Evolutionary conservation across 2,113 vertebrate species (phyloP).

Genomic region (Prietella phreatophila): DNA sequence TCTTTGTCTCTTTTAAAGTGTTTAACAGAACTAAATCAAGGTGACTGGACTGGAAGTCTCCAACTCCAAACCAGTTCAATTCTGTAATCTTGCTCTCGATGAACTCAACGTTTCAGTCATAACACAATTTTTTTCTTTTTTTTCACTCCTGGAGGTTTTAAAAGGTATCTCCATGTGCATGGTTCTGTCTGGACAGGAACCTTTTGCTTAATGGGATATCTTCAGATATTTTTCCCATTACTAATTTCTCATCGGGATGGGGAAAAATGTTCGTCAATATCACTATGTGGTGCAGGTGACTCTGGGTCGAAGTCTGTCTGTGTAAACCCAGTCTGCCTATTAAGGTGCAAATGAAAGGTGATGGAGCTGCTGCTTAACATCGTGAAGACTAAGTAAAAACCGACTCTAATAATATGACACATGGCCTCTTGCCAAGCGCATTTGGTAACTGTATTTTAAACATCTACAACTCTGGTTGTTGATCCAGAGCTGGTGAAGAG

Average conservation of each 20-base stretch:
- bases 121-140: too few relatives aligned
- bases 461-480: neutral
- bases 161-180: too few relatives aligned
- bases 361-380: conserved; percentile 50
- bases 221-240: neutral
- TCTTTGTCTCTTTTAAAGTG: neutral
- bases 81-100: neutral
- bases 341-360: conserved; percentile 49
- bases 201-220: neutral
- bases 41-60: too few relatives aligned
- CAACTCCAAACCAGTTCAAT: neutral
- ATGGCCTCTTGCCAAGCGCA: conserved; percentile 4
- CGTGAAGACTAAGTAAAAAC: conserved; percentile 53
- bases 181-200: neutral
- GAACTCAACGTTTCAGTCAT: conserved; percentile 7
- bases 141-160: too few relatives aligned
- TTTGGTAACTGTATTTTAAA: neutral
- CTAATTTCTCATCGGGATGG: neutral
- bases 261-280: neutral
- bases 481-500: neutral
- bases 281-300: neutral
- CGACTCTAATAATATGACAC: conserved; percentile 49
- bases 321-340: conserved; percentile 3
- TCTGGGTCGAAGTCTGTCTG: neutral
- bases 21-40: neutral